Evolutionary conservation across 2,113 vertebrate species (phyloP), one percentile per base, ranked within the genome.

Genomic region (Psittacus erithacus): DNA sequence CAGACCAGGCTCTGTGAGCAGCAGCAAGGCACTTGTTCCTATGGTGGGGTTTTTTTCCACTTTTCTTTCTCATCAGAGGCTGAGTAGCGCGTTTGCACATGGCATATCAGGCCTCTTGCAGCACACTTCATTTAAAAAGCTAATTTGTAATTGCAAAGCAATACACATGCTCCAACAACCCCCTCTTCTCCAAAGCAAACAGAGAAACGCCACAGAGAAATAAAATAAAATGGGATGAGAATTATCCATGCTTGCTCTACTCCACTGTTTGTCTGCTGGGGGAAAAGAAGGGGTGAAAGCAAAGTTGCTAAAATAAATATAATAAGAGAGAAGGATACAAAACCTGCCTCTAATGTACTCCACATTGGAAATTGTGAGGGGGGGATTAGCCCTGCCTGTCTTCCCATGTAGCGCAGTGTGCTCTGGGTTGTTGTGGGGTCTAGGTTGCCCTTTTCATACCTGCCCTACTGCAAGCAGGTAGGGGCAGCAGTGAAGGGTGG

Each of bases 131-230:
- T 97, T 96, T 84, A 92, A 95, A 97, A 97, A 97, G 82, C 91
- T 96, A 96, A 97, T 97, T 95, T 96, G 95, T 96, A 97, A 95
- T 95, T 94, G 95, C 94, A 95, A 95, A 94, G 92, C 92, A 95
- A 93, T 94, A 95, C 95, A 92, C 87, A 84, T 86, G 87, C 86
- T 97, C 90, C 89, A 86, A 68, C 96, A 95, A 78, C 83, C 94
- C 94, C 89, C 94, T 92, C 95, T 93, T 91, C 94, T 89, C 94
- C 76, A 93, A 95, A 93, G 93, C 96, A 97, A 97, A 95, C 94
- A 95, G 91, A 76, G 82, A 91, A 95, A 57, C 11, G 50, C 95
- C 93, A 95, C 74, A 79, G 93, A 95, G 88, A 97, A 96, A 96
- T 92, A 84, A 92, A 95, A 94, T 86, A 74, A 88, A 94, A 91